Base-by-base conservation (phyloP, 2,888 invertebrate genomes). In the Lobophora halterata region DNA sequence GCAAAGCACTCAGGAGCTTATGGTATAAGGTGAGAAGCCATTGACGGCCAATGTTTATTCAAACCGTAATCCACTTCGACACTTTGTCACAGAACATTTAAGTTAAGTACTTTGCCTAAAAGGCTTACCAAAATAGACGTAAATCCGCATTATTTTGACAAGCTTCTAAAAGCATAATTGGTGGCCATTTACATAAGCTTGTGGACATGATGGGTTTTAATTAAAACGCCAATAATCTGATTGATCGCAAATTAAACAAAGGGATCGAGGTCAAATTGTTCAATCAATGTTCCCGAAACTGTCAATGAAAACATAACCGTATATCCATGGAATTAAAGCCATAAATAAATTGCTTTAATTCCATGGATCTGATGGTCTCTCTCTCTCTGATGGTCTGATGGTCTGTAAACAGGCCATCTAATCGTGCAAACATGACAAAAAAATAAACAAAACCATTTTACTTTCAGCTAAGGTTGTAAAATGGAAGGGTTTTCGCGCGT, bases 141-240 rank as follows among this genome's bases (percentile, higher is more conserved):
- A 30, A 43, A 31, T 33, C 42, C 32, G 46, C 34, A 52, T 37
- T 28, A 29, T 46, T 53, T 39, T 45, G 51, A 58, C 39, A 55
- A 47, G 48, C 43, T 57, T 59, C 55, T 52, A 59, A 41, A 46
- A 25, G 37, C 16, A 27, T 53, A 53, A 43, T 34, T 30, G 34
- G 19, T 2, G 3, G 10, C 39, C 49, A 55, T 52, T 53, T 42
- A 23, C 28, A 33, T 47, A 37, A 54, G 50, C 44, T 41, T 34
- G 43, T 49, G 40, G 46, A 49, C 38, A 46, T 58, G 55, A 60
- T 53, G 54, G 53, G 34, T 46, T 56, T 56, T 57, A 65, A 62
- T 62, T 58, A 58, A 34, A 20, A 44, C 32, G 57, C 41, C 58
- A 54, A 58, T 55, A 42, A 25, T 18, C 24, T 45, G 44, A 49